Evolutionary conservation across 1,140 invertebrate species (phyloP).

Genomic region (Pararge aegeria): DNA sequence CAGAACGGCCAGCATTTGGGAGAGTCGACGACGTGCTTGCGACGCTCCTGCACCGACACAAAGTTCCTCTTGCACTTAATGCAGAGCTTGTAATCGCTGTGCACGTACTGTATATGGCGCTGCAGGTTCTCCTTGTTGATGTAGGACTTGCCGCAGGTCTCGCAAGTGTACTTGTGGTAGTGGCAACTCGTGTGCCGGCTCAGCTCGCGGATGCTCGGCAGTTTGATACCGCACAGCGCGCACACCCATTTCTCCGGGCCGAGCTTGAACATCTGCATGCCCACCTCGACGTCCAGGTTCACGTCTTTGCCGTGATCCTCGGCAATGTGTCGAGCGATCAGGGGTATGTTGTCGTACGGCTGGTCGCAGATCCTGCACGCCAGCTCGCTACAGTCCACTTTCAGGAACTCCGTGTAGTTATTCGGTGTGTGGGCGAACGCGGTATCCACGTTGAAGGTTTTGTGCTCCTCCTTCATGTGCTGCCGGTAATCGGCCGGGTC

Average conservation of each 20-base stretch:
- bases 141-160: slow-evolving; percentile 59
- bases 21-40: slow-evolving; percentile 37
- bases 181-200: slow-evolving; percentile 54
- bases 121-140: slow-evolving; percentile 45
- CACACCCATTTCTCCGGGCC: slow-evolving; percentile 48
- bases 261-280: slow-evolving; percentile 54
- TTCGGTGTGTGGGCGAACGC: slow-evolving; percentile 52
- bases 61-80: slow-evolving; percentile 49
- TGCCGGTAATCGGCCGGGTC: slow-evolving; percentile 48
- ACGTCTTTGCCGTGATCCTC: slow-evolving; percentile 43
- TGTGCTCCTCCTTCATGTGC: slow-evolving; percentile 47
- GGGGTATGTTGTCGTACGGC: slow-evolving; percentile 32
- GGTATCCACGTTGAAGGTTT: slow-evolving; percentile 43
- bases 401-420: slow-evolving; percentile 48
- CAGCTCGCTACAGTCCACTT: slow-evolving; percentile 57
- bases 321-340: slow-evolving; percentile 42
- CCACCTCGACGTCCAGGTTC: slow-evolving; percentile 41
- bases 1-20: slow-evolving; percentile 43
- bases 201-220: slow-evolving; percentile 43
- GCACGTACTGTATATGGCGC: slow-evolving; percentile 38
- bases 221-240: slow-evolving; percentile 38
- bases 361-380: slow-evolving; percentile 42
- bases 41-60: slow-evolving; percentile 35
- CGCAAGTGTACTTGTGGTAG: slow-evolving; percentile 58
- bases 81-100: slow-evolving; percentile 44